A percentile compares a stretch with the other conserved stretches of the same genome.
phyloP scores from a whole-genome alignment of 1,140 invertebrate genomes.

The Holcopasites calliopsidis region DNA sequence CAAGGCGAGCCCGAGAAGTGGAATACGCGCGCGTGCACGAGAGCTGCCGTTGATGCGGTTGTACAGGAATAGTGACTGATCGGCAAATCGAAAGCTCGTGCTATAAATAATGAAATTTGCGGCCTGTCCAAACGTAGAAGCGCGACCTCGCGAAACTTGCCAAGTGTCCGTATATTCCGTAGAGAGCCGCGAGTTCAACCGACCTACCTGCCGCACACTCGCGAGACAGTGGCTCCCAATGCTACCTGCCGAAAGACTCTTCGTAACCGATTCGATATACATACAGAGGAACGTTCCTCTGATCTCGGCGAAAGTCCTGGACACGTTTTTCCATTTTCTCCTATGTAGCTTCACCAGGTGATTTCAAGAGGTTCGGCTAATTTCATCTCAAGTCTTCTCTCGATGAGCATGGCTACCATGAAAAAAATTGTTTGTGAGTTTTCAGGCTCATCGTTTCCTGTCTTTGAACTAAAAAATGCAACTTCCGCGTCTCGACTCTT shows the following conservation, averaged over 20 bases:
- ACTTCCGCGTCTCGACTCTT: conserved; percentile 45
- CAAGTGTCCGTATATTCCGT: conserved; percentile 73
- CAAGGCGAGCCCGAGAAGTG: conserved; percentile 57
- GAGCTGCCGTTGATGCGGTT: background rate
- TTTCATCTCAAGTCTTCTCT: too few relatives aligned
- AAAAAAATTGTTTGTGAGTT: too few relatives aligned
- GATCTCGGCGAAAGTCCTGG: too few relatives aligned
- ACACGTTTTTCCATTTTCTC: too few relatives aligned
- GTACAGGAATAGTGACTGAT: conserved; percentile 57
- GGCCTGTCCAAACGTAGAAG: conserved; percentile 67
- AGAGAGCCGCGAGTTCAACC: conserved; percentile 70
- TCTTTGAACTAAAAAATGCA: too few relatives aligned
- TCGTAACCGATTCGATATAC: too few relatives aligned
- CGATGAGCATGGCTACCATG: too few relatives aligned
- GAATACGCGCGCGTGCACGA: conserved; percentile 31
- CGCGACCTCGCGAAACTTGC: conserved; percentile 71
- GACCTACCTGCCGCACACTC: conserved; percentile 73
- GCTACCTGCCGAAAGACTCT: too few relatives aligned
- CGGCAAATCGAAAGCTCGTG: conserved; percentile 63
- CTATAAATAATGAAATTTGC: conserved; percentile 74
- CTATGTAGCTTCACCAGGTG: too few relatives aligned
- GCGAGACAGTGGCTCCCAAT: conserved; percentile 62
- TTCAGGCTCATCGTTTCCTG: too few relatives aligned
- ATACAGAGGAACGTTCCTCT: too few relatives aligned
- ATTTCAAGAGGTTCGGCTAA: too few relatives aligned